Percentiles rank a stretch among this genome's conserved stretches.
These are phyloP conservation scores for Amia ocellicauda DNA, from an alignment of 2,113 vertebrate genomes.

Conservation along the genomic window DNA sequence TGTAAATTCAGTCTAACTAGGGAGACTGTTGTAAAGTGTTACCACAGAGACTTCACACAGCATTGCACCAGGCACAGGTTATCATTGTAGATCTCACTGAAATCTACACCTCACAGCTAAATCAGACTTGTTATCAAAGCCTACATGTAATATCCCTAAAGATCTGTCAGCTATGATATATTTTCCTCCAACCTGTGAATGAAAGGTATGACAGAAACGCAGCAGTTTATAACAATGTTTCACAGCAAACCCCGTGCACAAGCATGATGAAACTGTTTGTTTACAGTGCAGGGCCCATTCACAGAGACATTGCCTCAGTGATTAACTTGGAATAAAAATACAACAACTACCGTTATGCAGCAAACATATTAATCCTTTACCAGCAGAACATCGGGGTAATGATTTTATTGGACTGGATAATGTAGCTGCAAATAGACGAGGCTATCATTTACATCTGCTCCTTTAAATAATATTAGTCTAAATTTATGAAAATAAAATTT, in stretches of 20 bases:
- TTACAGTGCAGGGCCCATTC: not conserved
- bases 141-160: not conserved
- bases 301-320: not conserved
- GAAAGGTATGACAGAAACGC: not conserved
- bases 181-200: not conserved
- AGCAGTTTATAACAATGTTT: not conserved
- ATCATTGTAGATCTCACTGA: not conserved
- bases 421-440: not conserved
- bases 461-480: slow-evolving; percentile 2
- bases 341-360: not conserved
- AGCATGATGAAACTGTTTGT: not conserved
- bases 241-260: not conserved
- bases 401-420: not conserved
- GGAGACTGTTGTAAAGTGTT: too few species aligned
- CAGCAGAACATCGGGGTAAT: not conserved
- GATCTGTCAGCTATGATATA: not conserved
- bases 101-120: not conserved
- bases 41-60: not conserved
- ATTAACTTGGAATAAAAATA: not conserved
- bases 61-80: not conserved
- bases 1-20: too few species aligned
- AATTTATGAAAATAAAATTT: not conserved
- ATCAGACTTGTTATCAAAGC: too few species aligned
- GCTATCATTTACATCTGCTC: not conserved
- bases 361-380: not conserved